Conservation (phyloP, 2,888 invertebrate species). For the Gymnocheta viridis region DNA sequence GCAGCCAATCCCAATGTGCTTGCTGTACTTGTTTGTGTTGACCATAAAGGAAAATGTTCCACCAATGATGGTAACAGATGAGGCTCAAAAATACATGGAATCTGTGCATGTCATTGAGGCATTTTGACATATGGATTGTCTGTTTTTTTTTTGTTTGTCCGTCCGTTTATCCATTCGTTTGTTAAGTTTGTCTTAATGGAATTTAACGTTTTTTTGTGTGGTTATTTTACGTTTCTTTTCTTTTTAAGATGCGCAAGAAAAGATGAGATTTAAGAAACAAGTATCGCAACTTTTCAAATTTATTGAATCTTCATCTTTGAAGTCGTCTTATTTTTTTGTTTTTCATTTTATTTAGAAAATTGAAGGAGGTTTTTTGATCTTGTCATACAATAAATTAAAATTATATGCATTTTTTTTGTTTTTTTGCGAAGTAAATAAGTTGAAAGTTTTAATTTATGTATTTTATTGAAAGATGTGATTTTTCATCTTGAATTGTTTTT, state of each 20-base stretch:
- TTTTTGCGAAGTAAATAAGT: conserved; percentile 18
- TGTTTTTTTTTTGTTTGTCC: conserved; percentile 26
- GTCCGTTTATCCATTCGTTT: conserved; percentile 31
- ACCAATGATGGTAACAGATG: conserved; percentile 65
- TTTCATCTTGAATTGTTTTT: conserved; percentile 1
- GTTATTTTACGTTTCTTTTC: conserved; percentile 27
- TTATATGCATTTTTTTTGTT: conserved; percentile 32
- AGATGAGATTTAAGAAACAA: conserved; percentile 67
- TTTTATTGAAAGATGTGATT: conserved; percentile 15
- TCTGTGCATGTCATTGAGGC: conserved; percentile 70
- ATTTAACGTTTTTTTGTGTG: conserved; percentile 35
- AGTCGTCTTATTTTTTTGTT: conserved; percentile 39
- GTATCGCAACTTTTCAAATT: conserved; percentile 66
- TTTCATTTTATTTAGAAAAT: conserved; percentile 64
- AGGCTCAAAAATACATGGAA: conserved; percentile 60
- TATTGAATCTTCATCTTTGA: conserved; percentile 63
- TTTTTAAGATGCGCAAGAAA: conserved; percentile 42
- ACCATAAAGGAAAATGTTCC: conserved; percentile 48
- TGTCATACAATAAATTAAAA: conserved; percentile 70
- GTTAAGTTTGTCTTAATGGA: conserved; percentile 61
- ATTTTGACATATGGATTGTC: conserved; percentile 71
- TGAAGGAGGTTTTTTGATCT: conserved; percentile 70
- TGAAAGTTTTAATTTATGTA: conserved; percentile 43
- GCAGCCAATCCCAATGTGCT: conserved; percentile 70
- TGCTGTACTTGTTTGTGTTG: conserved; percentile 47